Conservation (phyloP, 2,888 invertebrate species). For the Drosophila kokeensis region DNA sequence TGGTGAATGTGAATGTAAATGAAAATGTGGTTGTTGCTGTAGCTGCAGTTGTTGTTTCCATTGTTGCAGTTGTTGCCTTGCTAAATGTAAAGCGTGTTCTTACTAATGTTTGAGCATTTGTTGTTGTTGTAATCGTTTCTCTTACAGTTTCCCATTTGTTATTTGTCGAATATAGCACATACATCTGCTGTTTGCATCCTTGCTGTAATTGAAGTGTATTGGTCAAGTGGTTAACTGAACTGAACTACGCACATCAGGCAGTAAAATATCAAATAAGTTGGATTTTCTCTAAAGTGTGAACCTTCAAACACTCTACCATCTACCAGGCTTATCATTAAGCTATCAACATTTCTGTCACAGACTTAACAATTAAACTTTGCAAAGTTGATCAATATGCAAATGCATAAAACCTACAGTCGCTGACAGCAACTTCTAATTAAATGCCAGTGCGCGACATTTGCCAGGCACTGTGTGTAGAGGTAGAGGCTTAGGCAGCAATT, state of each 20-base stretch:
- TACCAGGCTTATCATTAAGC: conserved; percentile 6
- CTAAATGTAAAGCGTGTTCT: conserved; percentile 53
- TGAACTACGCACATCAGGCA: neutral
- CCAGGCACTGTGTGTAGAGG: neutral
- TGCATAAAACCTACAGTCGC: neutral
- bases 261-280: neutral
- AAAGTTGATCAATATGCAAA: conserved; percentile 24
- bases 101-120: conserved; percentile 64
- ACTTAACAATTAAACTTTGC: neutral
- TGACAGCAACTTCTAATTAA: conserved; percentile 19
- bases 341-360: conserved; percentile 1
- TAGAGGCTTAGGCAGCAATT: conserved; percentile 16
- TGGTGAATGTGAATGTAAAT: conserved; percentile 21
- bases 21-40: neutral
- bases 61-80: conserved; percentile 30
- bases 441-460: conserved; percentile 3
- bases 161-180: conserved; percentile 23
- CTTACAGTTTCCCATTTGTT: conserved; percentile 34
- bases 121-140: conserved; percentile 45
- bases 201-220: conserved; percentile 44
- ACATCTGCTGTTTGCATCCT: conserved; percentile 1
- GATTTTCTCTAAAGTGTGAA: neutral
- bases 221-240: conserved; percentile 24
- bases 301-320: neutral
- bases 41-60: conserved; percentile 12